Base-by-base conservation (phyloP, 1,140 invertebrate species). In the Dendrolimus punctatus region DNA sequence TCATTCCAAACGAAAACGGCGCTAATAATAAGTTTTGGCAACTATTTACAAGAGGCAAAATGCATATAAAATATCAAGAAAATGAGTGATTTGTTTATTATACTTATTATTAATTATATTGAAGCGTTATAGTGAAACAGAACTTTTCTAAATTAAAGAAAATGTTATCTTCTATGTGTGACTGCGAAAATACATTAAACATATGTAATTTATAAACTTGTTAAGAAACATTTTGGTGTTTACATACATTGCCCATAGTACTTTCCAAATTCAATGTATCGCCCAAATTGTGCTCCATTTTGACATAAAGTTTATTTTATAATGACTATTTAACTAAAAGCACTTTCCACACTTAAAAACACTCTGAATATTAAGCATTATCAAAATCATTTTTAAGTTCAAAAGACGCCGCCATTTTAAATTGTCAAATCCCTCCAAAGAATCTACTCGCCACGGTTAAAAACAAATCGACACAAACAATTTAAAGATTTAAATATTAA, bases 371-470 rank as follows among this genome's bases (percentile, higher is more conserved):
- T 41, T 10, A 41, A 1, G 4, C 6, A 71, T 68, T 64, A 56
- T 58, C 49, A 56, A 66, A 62, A 63, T 68, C 49, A 80, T 65
- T 61, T 63, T 67, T 58, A 57, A 80, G 77, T 83, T 85, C 58
- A 80, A 85, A 85, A 71, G 76, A 73, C 70, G 80, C 82, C 82
- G 82, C 82, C 80, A 85, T 85, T 82, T 81, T 85, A 80, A 60
- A 55, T 69, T 84, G 77, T 85, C 76, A 85, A 80, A 79, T 60
- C 56, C 58, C 49, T 57, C 60, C 57, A 45, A 66, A 66, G 57
- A 54, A 58, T 58, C 65, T 69, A 68, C 66, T 73, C 70, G 74
- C 76, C 82, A 85, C 82, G 73, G 82, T 85, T 85, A 62, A 82
- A 83, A 82, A 82, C 82, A 85, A 85, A 83, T 76, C 68, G 59